Evolutionary conservation across 2,888 invertebrate genomes (phyloP).

Genomic region (Brachypalpus laphriformis): DNA sequence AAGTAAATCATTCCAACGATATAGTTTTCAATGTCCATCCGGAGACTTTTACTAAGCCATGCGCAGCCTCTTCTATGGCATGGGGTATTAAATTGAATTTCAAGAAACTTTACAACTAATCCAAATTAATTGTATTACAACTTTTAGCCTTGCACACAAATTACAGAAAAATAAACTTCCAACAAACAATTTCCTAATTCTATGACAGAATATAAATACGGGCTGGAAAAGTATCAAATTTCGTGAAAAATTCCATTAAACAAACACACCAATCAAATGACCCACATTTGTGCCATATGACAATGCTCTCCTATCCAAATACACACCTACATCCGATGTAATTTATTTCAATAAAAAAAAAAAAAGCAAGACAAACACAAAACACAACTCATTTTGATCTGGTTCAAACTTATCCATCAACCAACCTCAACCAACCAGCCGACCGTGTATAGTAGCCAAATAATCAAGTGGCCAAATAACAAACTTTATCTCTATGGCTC

Average conservation of each 20-base stretch:
- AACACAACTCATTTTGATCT: conserved; percentile 36
- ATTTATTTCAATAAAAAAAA: conserved; percentile 31
- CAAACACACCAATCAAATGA: conserved; percentile 11
- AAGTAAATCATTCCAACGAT: not conserved
- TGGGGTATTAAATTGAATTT: not conserved
- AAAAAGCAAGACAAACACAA: conserved; percentile 6
- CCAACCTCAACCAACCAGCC: conserved; percentile 13
- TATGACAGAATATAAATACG: not conserved
- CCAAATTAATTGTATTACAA: conserved; percentile 1
- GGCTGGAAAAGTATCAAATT: conserved; percentile 6
- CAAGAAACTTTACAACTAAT: not conserved
- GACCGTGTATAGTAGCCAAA: conserved; percentile 5
- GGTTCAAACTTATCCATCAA: conserved; percentile 58
- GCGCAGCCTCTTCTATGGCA: not conserved
- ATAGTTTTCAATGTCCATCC: not conserved
- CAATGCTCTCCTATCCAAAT: not conserved
- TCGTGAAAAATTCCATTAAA: conserved; percentile 24
- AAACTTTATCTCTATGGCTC: conserved; percentile 12
- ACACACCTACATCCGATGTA: conserved; percentile 14
- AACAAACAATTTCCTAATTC: conserved; percentile 32
- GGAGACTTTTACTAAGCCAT: not conserved
- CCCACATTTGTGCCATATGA: not conserved
- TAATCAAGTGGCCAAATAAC: conserved; percentile 40
- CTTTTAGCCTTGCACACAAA: not conserved
- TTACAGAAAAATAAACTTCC: not conserved